A percentile compares a stretch with the other conserved stretches of the same genome.
phyloP scores from a whole-genome alignment of 2,888 invertebrate genomes.

The Lymantria monacha region DNA sequence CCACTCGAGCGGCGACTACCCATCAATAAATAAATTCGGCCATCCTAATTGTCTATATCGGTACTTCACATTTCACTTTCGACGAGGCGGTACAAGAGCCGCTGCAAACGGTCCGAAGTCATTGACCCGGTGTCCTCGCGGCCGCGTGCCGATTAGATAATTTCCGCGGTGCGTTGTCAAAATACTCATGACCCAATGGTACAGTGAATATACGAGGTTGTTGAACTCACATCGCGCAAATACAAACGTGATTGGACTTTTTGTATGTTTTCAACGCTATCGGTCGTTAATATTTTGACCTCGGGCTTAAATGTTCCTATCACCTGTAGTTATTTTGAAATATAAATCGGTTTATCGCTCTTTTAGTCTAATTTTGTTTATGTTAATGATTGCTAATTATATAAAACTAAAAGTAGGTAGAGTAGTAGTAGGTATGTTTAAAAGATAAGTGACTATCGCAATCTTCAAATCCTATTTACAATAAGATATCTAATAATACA shows the following conservation, averaged over 20 bases:
- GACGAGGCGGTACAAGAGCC: constrained; percentile 51
- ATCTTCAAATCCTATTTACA: too few species aligned
- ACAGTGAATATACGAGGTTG: constrained; percentile 73
- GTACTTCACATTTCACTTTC: constrained; percentile 78
- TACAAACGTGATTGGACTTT: constrained; percentile 50
- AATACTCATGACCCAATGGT: constrained; percentile 81
- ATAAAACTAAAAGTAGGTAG: too few species aligned
- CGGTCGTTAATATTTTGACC: constrained; percentile 51
- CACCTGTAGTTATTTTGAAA: constrained; percentile 22
- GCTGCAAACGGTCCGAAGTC: constrained; percentile 64
- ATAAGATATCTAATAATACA: too few species aligned
- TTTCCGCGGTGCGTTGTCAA: constrained; percentile 80
- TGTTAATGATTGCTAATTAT: too few species aligned
- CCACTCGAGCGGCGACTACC: constrained; percentile 28
- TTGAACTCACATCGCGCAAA: constrained; percentile 63
- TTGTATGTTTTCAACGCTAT: constrained; percentile 44
- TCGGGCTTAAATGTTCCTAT: constrained; percentile 26
- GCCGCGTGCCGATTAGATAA: constrained; percentile 81
- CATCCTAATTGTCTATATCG: constrained; percentile 48
- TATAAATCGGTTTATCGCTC: constrained; percentile 4
- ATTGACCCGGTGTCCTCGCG: constrained; percentile 74
- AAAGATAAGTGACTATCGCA: too few species aligned
- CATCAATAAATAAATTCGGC: constrained; percentile 57
- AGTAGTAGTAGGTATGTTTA: too few species aligned
- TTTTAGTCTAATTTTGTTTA: too few species aligned